These are phyloP conservation scores for Oncorhynchus tshawytscha DNA, from an alignment of 2,113 vertebrate genomes.

Conservation along the genomic window DNA sequence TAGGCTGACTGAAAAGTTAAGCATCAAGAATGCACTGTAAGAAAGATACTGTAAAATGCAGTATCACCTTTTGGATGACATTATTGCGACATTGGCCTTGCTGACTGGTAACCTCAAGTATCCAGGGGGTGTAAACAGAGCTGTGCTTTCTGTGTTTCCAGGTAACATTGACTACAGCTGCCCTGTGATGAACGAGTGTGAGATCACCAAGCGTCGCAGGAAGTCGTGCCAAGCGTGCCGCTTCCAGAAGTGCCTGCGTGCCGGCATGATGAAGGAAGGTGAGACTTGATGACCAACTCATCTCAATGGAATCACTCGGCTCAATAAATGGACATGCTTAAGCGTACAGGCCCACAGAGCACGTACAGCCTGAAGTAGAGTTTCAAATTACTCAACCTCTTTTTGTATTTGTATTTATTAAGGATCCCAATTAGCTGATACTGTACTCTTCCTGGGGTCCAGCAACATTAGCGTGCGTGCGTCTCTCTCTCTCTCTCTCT, in stretches of 20 bases:
- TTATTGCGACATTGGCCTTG: not conserved
- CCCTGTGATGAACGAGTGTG: slow-evolving; percentile 69
- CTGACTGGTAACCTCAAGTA: not conserved
- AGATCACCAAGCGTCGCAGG: slow-evolving; percentile 74
- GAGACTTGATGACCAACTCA: slow-evolving; percentile 1
- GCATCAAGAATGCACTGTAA: not conserved
- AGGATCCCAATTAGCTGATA: too few relatives aligned
- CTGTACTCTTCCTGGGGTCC: too few relatives aligned
- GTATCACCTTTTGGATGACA: too few relatives aligned
- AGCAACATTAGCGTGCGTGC: too few relatives aligned
- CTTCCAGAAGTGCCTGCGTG: slow-evolving; percentile 74
- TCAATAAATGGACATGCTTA: too few relatives aligned
- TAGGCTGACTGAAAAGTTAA: not conserved
- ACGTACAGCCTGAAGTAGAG: too few relatives aligned
- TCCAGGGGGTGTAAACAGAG: not conserved
- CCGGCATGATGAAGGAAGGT: slow-evolving; percentile 77
- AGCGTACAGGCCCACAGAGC: slow-evolving; percentile 4
- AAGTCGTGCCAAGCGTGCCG: slow-evolving; percentile 77
- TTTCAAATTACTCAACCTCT: too few relatives aligned
- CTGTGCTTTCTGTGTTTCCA: slow-evolving; percentile 29
- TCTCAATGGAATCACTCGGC: too few relatives aligned
- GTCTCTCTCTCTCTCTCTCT: too few relatives aligned
- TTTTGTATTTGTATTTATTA: too few relatives aligned
- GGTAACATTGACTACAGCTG: slow-evolving; percentile 78
- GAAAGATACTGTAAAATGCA: too few relatives aligned